These are phyloP conservation scores for Acromyrmex heyeri DNA, from an alignment of 1,140 invertebrate genomes.

Conservation along the genomic window DNA sequence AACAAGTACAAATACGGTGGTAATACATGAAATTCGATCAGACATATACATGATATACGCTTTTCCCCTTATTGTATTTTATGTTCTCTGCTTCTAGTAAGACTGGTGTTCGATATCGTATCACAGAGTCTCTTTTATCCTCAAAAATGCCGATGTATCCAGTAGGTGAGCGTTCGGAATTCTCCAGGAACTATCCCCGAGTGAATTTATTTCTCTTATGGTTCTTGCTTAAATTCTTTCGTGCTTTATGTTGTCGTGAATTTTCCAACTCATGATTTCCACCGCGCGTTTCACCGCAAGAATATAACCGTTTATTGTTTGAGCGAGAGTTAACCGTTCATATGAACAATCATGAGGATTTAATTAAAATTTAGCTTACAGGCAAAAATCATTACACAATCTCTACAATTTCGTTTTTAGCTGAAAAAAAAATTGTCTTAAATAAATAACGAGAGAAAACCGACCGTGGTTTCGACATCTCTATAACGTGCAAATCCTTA, in stretches of 20 bases:
- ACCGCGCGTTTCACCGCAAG: neutral
- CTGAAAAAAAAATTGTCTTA: slow-evolving; percentile 14
- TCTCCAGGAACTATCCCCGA: slow-evolving; percentile 21
- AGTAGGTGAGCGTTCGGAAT: slow-evolving; percentile 20
- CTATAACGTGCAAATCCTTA: neutral
- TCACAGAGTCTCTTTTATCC: slow-evolving; percentile 42
- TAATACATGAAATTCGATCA: slow-evolving; percentile 48
- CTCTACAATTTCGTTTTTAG: neutral
- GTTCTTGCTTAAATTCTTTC: slow-evolving; percentile 24
- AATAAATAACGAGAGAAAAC: slow-evolving; percentile 18
- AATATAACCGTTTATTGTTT: slow-evolving; percentile 1
- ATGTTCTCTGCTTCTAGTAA: slow-evolving; percentile 40
- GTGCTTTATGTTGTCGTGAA: slow-evolving; percentile 31
- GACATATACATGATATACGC: neutral
- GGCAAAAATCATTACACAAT: slow-evolving; percentile 16
- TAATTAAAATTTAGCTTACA: neutral
- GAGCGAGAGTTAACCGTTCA: neutral
- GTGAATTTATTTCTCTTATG: slow-evolving; percentile 43
- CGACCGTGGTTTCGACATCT: neutral
- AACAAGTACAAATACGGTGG: neutral
- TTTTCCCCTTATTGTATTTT: slow-evolving; percentile 6
- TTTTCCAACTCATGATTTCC: slow-evolving; percentile 3
- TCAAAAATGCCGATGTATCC: slow-evolving; percentile 43
- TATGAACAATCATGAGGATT: slow-evolving; percentile 8
- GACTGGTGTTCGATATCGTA: slow-evolving; percentile 55